These are phyloP conservation scores for Solen grandis DNA, from an alignment of 1,140 invertebrate genomes.

Conservation along the genomic window DNA sequence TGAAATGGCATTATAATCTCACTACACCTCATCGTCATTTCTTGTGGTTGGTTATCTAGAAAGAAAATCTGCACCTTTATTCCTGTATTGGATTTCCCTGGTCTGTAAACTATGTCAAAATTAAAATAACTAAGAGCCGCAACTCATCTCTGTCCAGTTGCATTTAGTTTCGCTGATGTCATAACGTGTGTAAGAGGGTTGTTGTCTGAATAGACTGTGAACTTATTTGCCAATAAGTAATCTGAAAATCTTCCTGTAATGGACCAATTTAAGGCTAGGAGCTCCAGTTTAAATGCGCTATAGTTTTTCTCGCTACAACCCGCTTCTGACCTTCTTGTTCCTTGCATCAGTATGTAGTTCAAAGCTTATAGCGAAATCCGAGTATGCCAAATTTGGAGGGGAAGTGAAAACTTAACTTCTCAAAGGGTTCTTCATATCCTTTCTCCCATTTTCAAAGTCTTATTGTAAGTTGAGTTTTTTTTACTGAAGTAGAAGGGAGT, in stretches of 20 bases:
- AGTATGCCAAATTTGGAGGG: neutral
- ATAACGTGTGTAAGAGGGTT: constrained; percentile 56
- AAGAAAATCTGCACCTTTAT: too few relatives aligned
- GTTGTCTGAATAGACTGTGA: constrained; percentile 56
- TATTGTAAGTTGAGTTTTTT: too few relatives aligned
- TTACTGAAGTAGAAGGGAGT: too few relatives aligned
- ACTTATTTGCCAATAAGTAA: constrained; percentile 41
- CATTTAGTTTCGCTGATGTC: constrained; percentile 51
- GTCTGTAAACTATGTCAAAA: too few relatives aligned
- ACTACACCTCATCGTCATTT: too few relatives aligned
- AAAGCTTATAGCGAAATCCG: neutral
- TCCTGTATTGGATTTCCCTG: too few relatives aligned
- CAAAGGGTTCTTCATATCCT: neutral
- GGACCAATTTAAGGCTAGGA: too few relatives aligned
- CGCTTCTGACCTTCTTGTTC: neutral
- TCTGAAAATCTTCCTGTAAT: constrained; percentile 51
- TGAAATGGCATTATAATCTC: too few relatives aligned
- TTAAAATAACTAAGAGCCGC: too few relatives aligned
- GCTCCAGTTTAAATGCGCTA: constrained; percentile 26
- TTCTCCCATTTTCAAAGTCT: constrained; percentile 8
- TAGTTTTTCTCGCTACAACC: constrained; percentile 38
- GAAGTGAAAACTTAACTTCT: neutral
- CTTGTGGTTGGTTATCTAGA: too few relatives aligned
- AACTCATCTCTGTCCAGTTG: too few relatives aligned
- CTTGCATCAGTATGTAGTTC: constrained; percentile 5